Conservation (phyloP, 2,797 vertebrate genomes). For the Zalophus californianus region DNA sequence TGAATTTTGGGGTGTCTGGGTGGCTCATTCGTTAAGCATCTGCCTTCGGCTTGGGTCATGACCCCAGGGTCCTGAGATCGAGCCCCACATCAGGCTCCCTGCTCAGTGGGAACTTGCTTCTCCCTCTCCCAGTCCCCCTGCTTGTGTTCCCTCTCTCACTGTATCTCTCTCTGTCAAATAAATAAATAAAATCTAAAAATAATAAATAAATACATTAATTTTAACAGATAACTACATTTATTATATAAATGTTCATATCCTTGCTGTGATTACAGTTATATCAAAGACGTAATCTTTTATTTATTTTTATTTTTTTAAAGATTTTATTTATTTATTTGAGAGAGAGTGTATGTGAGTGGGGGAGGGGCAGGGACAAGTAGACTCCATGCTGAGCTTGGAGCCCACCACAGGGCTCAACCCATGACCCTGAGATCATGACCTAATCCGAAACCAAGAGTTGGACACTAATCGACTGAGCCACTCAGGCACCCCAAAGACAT, state of each 20-base stretch:
- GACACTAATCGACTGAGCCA: accelerated
- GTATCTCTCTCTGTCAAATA: too few species aligned
- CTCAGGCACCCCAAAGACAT: not conserved
- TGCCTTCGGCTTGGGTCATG: too few species aligned
- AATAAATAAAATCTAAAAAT: too few species aligned
- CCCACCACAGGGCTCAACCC: not conserved
- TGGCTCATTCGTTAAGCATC: too few species aligned
- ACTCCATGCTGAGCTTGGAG: not conserved
- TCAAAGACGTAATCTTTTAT: not conserved
- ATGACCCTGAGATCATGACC: not conserved
- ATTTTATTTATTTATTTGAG: not conserved
- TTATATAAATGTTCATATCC: not conserved
- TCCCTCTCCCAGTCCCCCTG: too few species aligned
- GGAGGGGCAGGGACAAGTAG: not conserved
- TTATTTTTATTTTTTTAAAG: not conserved
- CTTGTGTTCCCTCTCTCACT: too few species aligned
- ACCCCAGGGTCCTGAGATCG: too few species aligned
- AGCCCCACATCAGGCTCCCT: too few species aligned
- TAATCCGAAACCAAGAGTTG: not conserved
- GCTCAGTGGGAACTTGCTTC: too few species aligned
- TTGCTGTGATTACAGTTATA: not conserved
- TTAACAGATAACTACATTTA: not conserved
- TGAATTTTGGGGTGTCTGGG: not conserved
- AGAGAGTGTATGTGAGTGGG: not conserved
- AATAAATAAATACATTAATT: not conserved